phyloP scores from a whole-genome alignment of 2,113 vertebrate genomes.

The Montifringilla adamsi region DNA sequence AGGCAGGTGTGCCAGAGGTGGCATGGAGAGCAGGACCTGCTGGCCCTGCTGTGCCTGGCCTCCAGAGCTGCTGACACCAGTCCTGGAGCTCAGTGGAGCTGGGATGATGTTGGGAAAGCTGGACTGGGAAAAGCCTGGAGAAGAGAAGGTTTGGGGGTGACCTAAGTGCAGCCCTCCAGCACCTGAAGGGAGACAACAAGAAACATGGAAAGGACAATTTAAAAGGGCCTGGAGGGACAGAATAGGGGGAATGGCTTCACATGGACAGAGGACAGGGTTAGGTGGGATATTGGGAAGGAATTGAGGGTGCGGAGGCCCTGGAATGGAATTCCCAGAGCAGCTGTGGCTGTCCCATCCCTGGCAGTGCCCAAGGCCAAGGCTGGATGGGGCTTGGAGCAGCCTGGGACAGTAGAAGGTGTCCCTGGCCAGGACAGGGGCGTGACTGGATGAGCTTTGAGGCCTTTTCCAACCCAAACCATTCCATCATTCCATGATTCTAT shows the following conservation, averaged over 20 bases:
- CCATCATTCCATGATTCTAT: not conserved
- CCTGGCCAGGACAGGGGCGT: not conserved
- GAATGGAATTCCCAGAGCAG: not conserved
- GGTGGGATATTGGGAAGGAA: too few relatives aligned
- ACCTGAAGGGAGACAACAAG: not conserved
- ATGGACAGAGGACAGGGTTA: accelerated
- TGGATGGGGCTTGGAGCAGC: accelerated
- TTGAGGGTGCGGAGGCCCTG: not conserved
- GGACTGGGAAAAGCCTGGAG: not conserved
- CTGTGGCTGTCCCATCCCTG: not conserved
- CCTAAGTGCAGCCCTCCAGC: not conserved
- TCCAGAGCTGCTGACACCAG: not conserved
- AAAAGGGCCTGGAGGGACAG: not conserved
- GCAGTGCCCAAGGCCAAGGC: not conserved
- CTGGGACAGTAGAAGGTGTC: not conserved
- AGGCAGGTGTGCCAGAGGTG: not conserved
- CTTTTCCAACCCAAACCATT: not conserved
- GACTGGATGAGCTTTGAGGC: not conserved
- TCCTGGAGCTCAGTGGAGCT: not conserved
- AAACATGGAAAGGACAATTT: not conserved
- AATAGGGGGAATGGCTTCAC: not conserved
- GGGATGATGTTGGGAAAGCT: not conserved
- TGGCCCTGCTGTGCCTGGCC: not conserved
- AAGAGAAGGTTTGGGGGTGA: not conserved
- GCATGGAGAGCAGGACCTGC: not conserved